Percentiles rank a stretch among this genome's conserved stretches.
These are phyloP conservation scores for Piprites chloris DNA, from an alignment of 2,113 vertebrate species.

Conservation along the genomic window DNA sequence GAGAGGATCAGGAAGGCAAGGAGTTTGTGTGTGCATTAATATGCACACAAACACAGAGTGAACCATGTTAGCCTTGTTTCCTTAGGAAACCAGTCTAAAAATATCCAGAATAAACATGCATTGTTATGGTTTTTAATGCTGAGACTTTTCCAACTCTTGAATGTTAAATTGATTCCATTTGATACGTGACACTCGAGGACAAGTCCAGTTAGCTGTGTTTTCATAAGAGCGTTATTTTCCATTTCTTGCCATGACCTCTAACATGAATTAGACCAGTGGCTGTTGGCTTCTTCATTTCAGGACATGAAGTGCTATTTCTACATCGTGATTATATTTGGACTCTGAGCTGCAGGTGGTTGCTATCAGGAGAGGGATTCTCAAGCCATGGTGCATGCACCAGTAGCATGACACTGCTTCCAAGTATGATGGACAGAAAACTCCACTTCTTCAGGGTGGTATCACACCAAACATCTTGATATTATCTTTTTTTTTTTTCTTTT, in stretches of 20 bases:
- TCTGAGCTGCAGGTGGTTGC: not conserved
- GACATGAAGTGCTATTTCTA: not conserved
- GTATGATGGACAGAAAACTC: not conserved
- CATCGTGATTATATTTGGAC: not conserved
- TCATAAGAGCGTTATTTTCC: not conserved
- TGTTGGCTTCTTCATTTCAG: not conserved
- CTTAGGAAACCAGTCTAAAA: conserved; percentile 56
- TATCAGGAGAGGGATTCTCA: not conserved
- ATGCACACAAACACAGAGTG: not conserved
- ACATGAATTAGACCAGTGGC: not conserved
- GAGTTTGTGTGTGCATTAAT: not conserved
- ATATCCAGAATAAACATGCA: conserved; percentile 40
- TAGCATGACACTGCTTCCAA: not conserved
- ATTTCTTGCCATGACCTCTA: not conserved
- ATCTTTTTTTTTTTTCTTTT: not conserved
- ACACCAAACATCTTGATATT: not conserved
- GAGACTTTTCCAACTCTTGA: conserved; percentile 24
- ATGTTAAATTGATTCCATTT: not conserved
- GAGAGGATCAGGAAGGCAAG: not conserved
- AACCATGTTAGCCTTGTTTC: not conserved
- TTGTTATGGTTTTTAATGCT: conserved; percentile 19
- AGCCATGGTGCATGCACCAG: not conserved
- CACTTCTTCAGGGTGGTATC: not conserved
- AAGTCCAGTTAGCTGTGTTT: conserved; percentile 11
- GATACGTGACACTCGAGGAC: conserved; percentile 34